Conservation (phyloP, 2,113 vertebrate genomes). For the Peromyscus polionotus region DNA sequence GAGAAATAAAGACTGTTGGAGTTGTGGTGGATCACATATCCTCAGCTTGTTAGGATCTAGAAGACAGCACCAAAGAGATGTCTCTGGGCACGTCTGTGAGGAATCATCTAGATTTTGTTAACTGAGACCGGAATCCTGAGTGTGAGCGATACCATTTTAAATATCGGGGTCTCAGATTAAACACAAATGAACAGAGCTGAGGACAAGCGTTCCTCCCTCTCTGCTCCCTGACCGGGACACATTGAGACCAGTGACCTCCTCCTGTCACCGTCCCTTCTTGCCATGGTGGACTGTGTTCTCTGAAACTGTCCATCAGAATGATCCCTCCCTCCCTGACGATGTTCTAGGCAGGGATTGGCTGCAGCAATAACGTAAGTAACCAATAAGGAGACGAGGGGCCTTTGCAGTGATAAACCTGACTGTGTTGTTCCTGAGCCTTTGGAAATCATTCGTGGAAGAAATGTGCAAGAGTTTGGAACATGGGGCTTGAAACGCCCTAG, state of each 20-base stretch:
- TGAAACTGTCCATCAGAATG: no score
- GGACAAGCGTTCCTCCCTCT: not conserved
- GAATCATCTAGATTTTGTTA: not conserved
- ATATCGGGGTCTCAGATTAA: not conserved
- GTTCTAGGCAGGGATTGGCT: not conserved
- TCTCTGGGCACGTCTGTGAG: not conserved
- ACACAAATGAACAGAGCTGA: not conserved
- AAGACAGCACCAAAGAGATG: not conserved
- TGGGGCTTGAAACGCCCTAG: not conserved
- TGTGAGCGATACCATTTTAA: not conserved
- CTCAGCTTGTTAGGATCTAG: not conserved
- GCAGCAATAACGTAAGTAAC: not conserved
- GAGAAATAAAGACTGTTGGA: no score
- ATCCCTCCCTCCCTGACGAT: not conserved
- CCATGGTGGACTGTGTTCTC: not conserved
- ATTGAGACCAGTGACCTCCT: no score
- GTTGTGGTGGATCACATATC: no score
- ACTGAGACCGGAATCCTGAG: not conserved
- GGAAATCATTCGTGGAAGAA: not conserved
- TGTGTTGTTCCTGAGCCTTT: not conserved
- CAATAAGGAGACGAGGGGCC: not conserved
- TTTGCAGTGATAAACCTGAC: not conserved
- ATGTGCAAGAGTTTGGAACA: not conserved
- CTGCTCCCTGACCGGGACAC: not conserved
- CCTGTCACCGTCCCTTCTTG: not conserved